Percentiles rank a stretch among this genome's conserved stretches.
These are phyloP conservation scores for Trissonchulus latispiculum DNA, from an alignment of 2,888 invertebrate genomes.

Conservation along the genomic window DNA sequence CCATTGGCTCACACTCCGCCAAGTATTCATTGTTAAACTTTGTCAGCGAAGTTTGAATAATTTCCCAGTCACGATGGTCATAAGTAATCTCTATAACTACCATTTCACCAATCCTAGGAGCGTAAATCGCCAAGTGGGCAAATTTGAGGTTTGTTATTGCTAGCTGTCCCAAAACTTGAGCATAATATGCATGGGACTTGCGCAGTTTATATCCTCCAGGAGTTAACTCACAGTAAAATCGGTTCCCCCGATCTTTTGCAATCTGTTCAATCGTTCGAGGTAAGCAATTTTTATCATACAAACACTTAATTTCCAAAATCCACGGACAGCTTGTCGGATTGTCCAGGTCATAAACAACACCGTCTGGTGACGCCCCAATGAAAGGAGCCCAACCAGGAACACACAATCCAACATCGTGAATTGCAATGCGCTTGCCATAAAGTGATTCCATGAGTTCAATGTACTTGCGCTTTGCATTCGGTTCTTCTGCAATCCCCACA, in stretches of 20 bases:
- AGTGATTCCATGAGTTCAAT: not conserved
- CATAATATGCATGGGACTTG: not conserved
- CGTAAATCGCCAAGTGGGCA: no score
- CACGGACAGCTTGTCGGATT: no score
- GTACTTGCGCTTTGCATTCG: not conserved
- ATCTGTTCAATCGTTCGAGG: not conserved
- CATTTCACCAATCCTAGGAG: no score
- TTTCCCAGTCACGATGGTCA: not conserved
- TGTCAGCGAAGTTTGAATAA: no score
- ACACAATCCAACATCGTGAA: not conserved
- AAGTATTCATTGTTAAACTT: no score
- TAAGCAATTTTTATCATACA: not conserved
- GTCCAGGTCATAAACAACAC: no score
- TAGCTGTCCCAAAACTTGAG: not conserved
- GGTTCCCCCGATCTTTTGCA: not conserved
- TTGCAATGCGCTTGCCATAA: not conserved
- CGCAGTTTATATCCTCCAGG: not conserved
- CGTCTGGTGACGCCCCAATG: not conserved
- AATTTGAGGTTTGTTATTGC: not conserved
- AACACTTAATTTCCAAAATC: not conserved
- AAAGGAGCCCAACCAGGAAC: not conserved
- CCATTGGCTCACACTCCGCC: no score
- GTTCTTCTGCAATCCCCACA: no score
- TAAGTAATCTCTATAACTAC: not conserved
- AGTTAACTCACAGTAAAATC: not conserved